Conservation (phyloP, 2,797 vertebrate species). For the Cuculus canorus region DNA sequence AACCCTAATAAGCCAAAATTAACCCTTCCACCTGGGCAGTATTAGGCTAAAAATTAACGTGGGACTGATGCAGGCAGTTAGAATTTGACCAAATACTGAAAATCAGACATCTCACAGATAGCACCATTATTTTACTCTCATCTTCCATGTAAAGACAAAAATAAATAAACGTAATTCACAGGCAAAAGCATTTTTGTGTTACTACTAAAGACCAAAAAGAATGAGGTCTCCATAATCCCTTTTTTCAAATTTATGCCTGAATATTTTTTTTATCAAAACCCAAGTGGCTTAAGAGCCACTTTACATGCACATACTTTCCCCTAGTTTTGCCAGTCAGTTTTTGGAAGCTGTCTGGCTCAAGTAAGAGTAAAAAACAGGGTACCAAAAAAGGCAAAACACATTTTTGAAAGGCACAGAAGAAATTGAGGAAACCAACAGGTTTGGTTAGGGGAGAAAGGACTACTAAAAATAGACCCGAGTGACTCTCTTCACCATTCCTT, state of each 20-base stretch:
- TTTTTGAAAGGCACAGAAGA: neutral
- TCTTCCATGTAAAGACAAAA: neutral
- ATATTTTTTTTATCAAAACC: neutral
- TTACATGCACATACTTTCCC: neutral
- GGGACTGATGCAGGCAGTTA: neutral
- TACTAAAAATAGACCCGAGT: neutral
- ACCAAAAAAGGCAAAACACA: neutral
- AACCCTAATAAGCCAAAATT: neutral
- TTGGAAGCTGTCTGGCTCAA: neutral
- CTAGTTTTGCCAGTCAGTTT: neutral
- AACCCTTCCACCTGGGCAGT: neutral
- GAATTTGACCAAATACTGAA: neutral
- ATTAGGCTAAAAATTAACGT: neutral
- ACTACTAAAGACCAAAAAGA: neutral
- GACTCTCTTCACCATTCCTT: neutral
- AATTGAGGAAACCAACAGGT: neutral
- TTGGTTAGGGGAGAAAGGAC: neutral
- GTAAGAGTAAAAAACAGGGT: neutral
- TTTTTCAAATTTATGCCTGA: neutral
- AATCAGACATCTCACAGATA: neutral
- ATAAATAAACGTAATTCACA: neutral
- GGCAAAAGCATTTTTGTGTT: neutral
- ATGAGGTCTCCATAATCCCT: neutral
- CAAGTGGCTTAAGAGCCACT: neutral
- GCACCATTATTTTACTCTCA: neutral